A percentile compares a stretch with the other conserved stretches of the same genome.
phyloP scores from a whole-genome alignment of 1,140 invertebrate species.

The Aphaenogaster ashmeadi region DNA sequence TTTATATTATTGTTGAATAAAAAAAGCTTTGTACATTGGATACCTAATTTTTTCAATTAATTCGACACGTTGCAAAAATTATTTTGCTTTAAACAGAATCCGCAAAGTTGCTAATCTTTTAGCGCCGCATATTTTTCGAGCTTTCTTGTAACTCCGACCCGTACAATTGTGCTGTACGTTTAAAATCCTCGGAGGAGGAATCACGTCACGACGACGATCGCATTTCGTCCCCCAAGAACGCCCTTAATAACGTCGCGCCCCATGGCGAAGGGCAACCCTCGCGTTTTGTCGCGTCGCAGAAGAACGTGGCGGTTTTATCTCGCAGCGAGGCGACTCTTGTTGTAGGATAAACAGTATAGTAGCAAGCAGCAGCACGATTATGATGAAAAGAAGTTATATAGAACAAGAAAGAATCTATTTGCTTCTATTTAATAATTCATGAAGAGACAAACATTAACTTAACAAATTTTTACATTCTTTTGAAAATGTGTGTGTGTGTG shows the following conservation, averaged over 20 bases:
- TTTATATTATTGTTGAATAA: background rate
- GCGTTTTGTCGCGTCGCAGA: slow-evolving; percentile 18
- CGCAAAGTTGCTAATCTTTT: slow-evolving; percentile 34
- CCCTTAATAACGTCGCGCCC: slow-evolving; percentile 41
- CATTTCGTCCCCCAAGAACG: slow-evolving; percentile 29
- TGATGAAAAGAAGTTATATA: slow-evolving; percentile 5
- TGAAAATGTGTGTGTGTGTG: background rate
- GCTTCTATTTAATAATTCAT: slow-evolving; percentile 27
- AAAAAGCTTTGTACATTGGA: background rate
- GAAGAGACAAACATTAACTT: background rate
- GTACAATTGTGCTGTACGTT: background rate
- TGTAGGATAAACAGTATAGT: slow-evolving; percentile 37
- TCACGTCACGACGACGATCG: slow-evolving; percentile 55
- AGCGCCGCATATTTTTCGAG: background rate
- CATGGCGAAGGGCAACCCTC: slow-evolving; percentile 33
- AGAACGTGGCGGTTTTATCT: slow-evolving; percentile 47
- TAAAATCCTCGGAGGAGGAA: slow-evolving; percentile 40
- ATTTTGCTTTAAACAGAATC: background rate
- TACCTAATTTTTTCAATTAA: slow-evolving; percentile 25
- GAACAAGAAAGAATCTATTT: background rate
- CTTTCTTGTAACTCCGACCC: background rate
- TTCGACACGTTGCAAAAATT: background rate
- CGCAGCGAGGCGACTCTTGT: slow-evolving; percentile 29
- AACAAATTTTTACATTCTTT: background rate
- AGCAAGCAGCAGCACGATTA: background rate